Conservation (phyloP, 2,888 invertebrate genomes). For the Drosophila meridiana region DNA sequence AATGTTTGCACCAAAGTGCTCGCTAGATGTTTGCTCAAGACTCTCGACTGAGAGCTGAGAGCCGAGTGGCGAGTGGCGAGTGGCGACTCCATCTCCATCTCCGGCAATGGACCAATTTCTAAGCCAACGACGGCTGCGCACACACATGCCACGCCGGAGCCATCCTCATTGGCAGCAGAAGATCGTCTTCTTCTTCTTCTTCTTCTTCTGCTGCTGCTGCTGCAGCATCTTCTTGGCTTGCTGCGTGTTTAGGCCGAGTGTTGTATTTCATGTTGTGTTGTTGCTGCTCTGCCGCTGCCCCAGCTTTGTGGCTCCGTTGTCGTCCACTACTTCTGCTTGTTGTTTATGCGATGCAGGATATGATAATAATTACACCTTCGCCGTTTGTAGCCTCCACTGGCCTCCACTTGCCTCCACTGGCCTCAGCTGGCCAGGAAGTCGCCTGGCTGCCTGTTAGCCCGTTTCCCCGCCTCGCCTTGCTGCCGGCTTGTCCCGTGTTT, state of each 20-base stretch:
- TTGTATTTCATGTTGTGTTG: constrained; percentile 75
- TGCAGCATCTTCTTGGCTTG: constrained; percentile 22
- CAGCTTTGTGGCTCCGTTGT: constrained; percentile 46
- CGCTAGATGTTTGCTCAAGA: constrained; percentile 72
- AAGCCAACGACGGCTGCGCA: constrained; percentile 50
- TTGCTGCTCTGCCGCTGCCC: constrained; percentile 28
- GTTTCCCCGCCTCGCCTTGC: constrained; percentile 8
- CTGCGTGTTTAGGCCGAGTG: constrained; percentile 81
- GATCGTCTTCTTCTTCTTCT: too few species aligned
- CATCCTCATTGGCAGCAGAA: constrained; percentile 36
- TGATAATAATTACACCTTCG: constrained; percentile 84
- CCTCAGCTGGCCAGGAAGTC: constrained; percentile 75
- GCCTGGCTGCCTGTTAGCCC: constrained; percentile 19
- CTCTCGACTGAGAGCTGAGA: constrained; percentile 11
- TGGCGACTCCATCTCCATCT: constrained; percentile 10
- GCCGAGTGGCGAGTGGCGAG: too few species aligned
- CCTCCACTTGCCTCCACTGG: constrained; percentile 22
- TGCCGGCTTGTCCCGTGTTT: constrained; percentile 30
- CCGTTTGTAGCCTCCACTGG: constrained; percentile 67
- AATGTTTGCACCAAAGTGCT: constrained; percentile 83
- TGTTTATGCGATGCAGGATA: constrained; percentile 83
- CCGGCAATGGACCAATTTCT: constrained; percentile 53
- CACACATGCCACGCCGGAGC: constrained; percentile 25
- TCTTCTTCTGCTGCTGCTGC: too few species aligned
- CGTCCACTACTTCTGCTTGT: constrained; percentile 79